Evolutionary conservation across 2,797 vertebrate genomes (phyloP).

Genomic region (Dallia pectoralis): DNA sequence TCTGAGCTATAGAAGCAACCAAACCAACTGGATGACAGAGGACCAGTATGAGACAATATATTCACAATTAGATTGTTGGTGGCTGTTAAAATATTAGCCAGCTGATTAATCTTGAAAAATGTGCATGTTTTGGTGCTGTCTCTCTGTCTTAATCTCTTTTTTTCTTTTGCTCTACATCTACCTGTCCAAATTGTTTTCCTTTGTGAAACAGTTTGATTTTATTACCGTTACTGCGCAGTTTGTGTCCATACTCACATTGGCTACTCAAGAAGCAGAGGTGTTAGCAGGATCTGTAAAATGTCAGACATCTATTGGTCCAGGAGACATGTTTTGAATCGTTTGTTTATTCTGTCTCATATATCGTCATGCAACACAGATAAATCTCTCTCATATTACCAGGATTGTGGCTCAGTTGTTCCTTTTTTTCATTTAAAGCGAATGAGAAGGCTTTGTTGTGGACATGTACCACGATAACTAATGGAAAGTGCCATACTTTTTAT

Average conservation of each 20-base stretch:
- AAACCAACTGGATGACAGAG: constrained; percentile 36
- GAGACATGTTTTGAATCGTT: constrained; percentile 58
- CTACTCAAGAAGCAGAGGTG: constrained; percentile 22
- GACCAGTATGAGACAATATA: constrained; percentile 74
- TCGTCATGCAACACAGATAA: constrained; percentile 57
- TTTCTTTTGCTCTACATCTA: background rate
- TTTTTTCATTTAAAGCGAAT: constrained; percentile 51
- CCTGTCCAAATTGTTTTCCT: background rate
- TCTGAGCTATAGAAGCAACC: constrained; percentile 47
- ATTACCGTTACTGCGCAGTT: background rate
- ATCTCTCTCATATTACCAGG: constrained; percentile 41
- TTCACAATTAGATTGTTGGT: constrained; percentile 81
- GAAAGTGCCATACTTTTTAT: constrained; percentile 33
- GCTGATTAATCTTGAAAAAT: constrained; percentile 84
- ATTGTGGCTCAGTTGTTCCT: constrained; percentile 39
- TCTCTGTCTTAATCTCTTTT: constrained; percentile 1
- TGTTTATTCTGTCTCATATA: constrained; percentile 63
- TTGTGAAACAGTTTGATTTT: constrained; percentile 10
- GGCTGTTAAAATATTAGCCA: constrained; percentile 86
- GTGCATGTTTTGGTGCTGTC: constrained; percentile 71
- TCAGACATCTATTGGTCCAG: constrained; percentile 32
- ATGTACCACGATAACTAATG: constrained; percentile 65
- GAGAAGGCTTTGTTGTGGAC: constrained; percentile 55
- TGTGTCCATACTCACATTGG: constrained; percentile 26
- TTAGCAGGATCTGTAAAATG: constrained; percentile 35